Conservation (phyloP, 2,888 invertebrate genomes). For the Xylocampa areola region DNA sequence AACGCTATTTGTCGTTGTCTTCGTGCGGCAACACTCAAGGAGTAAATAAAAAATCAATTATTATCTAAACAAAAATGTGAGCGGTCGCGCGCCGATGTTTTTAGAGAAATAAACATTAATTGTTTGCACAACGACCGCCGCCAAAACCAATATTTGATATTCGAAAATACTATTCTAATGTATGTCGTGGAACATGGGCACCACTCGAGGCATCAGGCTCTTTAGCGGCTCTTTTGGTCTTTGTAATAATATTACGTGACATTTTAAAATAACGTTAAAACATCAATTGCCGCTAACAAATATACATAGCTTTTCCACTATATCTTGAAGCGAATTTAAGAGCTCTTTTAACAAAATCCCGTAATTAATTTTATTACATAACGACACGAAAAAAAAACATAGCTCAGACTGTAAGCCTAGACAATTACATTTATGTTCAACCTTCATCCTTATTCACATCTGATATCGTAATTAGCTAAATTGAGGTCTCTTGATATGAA, state of each 20-base stretch:
- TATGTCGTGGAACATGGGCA: constrained; percentile 81
- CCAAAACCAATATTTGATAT: constrained; percentile 88
- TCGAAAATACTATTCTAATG: constrained; percentile 89
- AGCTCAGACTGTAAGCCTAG: constrained; percentile 34
- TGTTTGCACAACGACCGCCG: constrained; percentile 87
- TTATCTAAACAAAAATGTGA: constrained; percentile 87
- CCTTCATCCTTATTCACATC: constrained; percentile 63
- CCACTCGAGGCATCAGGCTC: constrained; percentile 79
- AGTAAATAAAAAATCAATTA: constrained; percentile 88
- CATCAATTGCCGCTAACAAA: constrained; percentile 19
- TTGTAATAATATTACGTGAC: constrained; percentile 71
- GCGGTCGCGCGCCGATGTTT: constrained; percentile 86
- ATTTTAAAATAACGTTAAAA: constrained; percentile 60
- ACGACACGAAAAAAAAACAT: constrained; percentile 31
- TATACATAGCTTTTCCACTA: background rate
- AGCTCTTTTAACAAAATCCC: constrained; percentile 24
- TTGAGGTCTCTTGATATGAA: constrained; percentile 71
- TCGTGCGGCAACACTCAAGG: constrained; percentile 78
- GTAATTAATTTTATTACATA: constrained; percentile 33
- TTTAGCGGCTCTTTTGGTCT: constrained; percentile 86
- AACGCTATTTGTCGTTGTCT: constrained; percentile 76
- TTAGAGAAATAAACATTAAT: constrained; percentile 89
- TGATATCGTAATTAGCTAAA: constrained; percentile 71
- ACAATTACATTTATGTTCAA: constrained; percentile 53
- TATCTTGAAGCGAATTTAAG: constrained; percentile 15